These are phyloP conservation scores for Micronycteris hirsuta DNA, from an alignment of 2,113 vertebrate genomes.

Conservation along the genomic window DNA sequence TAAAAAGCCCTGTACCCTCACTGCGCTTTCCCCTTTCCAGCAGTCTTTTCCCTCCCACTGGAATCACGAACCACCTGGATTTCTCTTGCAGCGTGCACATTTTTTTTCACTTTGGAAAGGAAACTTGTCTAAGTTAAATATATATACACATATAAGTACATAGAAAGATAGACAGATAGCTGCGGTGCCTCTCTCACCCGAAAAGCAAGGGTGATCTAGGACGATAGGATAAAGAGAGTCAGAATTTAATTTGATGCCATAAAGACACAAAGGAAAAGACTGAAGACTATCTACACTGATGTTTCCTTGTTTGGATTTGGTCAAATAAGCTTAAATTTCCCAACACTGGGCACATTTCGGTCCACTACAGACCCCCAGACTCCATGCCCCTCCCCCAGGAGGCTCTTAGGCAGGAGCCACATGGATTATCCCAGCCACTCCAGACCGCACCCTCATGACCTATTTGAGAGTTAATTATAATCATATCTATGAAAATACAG, in stretches of 20 bases:
- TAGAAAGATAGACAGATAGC: no score
- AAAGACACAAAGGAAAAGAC: neutral
- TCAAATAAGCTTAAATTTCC: neutral
- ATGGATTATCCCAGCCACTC: neutral
- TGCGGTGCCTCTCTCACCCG: neutral
- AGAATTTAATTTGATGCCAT: neutral
- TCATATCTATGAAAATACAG: neutral
- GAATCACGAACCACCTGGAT: slow-evolving; percentile 28
- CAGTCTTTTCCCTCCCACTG: neutral
- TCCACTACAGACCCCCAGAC: neutral
- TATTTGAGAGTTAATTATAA: neutral
- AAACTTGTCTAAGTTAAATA: neutral
- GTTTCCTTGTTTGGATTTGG: neutral
- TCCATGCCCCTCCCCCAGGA: neutral
- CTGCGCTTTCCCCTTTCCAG: neutral
- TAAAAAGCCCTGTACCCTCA: neutral
- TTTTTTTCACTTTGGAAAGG: neutral
- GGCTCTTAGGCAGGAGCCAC: neutral
- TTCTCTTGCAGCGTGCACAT: neutral
- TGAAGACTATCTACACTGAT: neutral
- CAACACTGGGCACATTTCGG: neutral
- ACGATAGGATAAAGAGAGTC: neutral
- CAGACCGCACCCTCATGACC: neutral
- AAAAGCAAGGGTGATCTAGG: neutral
- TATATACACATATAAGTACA: neutral